Conservation (phyloP, 2,888 invertebrate species). For the Anaspis maculata region DNA sequence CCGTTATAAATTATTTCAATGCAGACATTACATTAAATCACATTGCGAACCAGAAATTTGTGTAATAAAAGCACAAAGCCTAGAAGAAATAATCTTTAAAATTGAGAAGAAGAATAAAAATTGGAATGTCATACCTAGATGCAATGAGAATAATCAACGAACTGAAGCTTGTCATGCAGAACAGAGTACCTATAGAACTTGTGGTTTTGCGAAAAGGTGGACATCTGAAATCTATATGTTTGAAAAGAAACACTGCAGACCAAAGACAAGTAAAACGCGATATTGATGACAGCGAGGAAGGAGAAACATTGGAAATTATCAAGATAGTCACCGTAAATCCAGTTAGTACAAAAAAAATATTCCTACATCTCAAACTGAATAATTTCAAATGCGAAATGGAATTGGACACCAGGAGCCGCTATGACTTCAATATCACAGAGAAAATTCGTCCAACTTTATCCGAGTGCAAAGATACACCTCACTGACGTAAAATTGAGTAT, state of each 20-base stretch:
- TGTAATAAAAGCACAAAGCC: too few relatives aligned
- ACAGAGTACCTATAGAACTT: background rate
- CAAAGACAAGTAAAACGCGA: background rate
- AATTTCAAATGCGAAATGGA: conserved; percentile 2
- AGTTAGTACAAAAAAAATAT: background rate
- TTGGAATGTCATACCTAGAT: too few relatives aligned
- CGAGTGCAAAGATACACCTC: background rate
- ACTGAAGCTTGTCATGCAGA: background rate
- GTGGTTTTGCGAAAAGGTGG: background rate
- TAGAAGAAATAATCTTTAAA: too few relatives aligned
- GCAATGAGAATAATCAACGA: background rate
- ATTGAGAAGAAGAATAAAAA: too few relatives aligned
- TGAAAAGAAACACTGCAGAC: background rate
- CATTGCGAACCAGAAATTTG: too few relatives aligned
- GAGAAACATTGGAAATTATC: too few relatives aligned
- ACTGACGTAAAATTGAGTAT: background rate
- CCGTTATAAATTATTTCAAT: too few relatives aligned
- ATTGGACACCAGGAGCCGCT: conserved; percentile 3
- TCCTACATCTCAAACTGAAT: background rate
- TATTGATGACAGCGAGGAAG: background rate
- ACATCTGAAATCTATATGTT: background rate
- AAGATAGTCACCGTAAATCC: too few relatives aligned
- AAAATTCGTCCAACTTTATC: conserved; percentile 1
- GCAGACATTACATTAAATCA: too few relatives aligned
- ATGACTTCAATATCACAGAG: conserved; percentile 2